These are phyloP conservation scores for Oreotrochilus melanogaster DNA, from an alignment of 2,113 vertebrate genomes.

Conservation along the genomic window DNA sequence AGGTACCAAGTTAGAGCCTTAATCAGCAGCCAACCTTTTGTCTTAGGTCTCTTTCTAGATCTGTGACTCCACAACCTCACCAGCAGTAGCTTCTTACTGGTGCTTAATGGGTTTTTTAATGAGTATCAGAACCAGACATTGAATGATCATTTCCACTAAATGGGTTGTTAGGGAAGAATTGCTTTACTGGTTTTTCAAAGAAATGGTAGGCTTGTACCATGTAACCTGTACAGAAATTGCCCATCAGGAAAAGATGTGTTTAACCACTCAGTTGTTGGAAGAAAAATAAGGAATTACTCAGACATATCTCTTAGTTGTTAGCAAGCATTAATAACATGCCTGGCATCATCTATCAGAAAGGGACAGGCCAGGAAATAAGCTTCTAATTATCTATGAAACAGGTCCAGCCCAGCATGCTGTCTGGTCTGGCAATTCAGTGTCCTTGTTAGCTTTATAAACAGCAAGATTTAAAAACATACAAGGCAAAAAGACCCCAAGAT, in stretches of 20 bases:
- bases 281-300: slow-evolving; percentile 51
- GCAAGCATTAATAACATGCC: slow-evolving; percentile 23
- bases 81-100: background rate
- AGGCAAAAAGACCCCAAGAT: background rate
- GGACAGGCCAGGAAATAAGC: slow-evolving; percentile 47
- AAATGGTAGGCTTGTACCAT: background rate
- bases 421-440: background rate
- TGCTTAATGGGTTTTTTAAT: slow-evolving; percentile 2
- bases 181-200: slow-evolving; percentile 7
- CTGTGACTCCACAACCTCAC: background rate
- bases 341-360: slow-evolving; percentile 36
- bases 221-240: slow-evolving; percentile 13
- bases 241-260: slow-evolving; percentile 28
- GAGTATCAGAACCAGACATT: slow-evolving; percentile 13
- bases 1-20: background rate
- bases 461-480: background rate
- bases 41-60: background rate
- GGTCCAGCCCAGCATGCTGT: background rate
- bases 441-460: slow-evolving; percentile 4
- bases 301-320: slow-evolving; percentile 12
- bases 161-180: slow-evolving; percentile 39
- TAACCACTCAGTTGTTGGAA: slow-evolving; percentile 27
- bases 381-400: slow-evolving; percentile 15
- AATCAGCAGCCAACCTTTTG: background rate
- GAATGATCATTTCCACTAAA: background rate